phyloP scores from a whole-genome alignment of 2,797 vertebrate genomes.

The Potorous gilbertii region DNA sequence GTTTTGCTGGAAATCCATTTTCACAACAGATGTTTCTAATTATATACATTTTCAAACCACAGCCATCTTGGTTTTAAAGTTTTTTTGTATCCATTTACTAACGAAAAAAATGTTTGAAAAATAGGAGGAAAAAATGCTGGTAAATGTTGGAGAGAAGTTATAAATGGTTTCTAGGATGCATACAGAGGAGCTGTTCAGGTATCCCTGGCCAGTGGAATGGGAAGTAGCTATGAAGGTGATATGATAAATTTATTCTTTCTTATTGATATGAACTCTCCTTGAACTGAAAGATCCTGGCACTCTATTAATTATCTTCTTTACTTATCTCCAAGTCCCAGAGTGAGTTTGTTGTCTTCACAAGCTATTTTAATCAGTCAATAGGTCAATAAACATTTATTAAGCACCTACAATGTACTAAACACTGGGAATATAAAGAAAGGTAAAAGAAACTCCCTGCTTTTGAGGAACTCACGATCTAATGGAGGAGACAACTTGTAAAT shows the following conservation, averaged over 20 bases:
- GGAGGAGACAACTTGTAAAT: not conserved
- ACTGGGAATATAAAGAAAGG: not conserved
- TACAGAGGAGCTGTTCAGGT: not conserved
- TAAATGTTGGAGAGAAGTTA: not conserved
- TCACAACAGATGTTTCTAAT: not conserved
- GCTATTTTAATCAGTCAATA: not conserved
- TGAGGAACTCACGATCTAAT: not conserved
- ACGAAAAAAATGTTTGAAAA: constrained; percentile 12
- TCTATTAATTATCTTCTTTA: not conserved
- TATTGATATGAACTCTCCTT: not conserved
- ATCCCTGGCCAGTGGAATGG: not conserved
- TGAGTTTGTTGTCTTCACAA: not conserved
- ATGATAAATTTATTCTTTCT: not conserved
- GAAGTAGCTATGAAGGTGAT: rapidly evolving
- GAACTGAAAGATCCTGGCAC: not conserved
- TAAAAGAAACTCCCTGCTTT: not conserved
- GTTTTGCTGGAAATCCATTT: constrained; percentile 18
- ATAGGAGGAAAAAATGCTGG: constrained; percentile 1
- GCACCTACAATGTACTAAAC: not conserved
- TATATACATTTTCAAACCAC: not conserved
- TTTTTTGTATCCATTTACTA: constrained; percentile 55
- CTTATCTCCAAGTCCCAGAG: not conserved
- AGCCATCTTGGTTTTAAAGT: constrained; percentile 44
- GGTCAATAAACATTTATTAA: not conserved
- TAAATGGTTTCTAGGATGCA: too few species aligned